These are phyloP conservation scores for Drosophila tsacasi DNA, from an alignment of 1,140 invertebrate genomes.

Conservation along the genomic window DNA sequence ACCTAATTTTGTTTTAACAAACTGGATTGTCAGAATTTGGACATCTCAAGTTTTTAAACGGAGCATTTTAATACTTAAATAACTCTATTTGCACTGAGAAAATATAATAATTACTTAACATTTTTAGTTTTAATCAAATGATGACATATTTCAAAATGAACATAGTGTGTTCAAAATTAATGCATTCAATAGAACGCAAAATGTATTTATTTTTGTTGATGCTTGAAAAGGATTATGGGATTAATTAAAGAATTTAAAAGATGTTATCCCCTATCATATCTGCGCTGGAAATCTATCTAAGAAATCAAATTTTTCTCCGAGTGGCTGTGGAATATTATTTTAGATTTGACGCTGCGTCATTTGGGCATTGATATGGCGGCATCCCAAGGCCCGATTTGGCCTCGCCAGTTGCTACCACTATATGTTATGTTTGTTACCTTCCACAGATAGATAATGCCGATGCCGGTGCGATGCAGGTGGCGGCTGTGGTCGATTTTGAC, in stretches of 20 bases:
- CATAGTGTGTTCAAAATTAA: too few species aligned
- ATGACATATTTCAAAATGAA: too few species aligned
- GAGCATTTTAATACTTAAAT: too few species aligned
- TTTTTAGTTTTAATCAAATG: too few species aligned
- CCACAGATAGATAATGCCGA: conserved; percentile 20
- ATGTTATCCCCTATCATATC: not conserved
- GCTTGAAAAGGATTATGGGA: too few species aligned
- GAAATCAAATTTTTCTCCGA: conserved; percentile 4
- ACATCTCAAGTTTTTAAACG: too few species aligned
- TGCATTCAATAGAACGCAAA: too few species aligned
- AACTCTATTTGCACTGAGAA: too few species aligned
- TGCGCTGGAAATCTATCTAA: not conserved
- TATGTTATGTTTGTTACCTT: conserved; percentile 25
- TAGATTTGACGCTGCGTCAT: conserved; percentile 77
- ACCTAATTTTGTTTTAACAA: too few species aligned
- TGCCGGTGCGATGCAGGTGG: conserved; percentile 64
- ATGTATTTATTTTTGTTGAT: too few species aligned
- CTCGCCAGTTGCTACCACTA: conserved; percentile 24
- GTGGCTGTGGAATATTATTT: conserved; percentile 34
- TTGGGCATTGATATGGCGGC: conserved; percentile 74
- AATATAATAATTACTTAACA: too few species aligned
- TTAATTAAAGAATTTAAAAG: not conserved
- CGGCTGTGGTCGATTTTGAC: conserved; percentile 51
- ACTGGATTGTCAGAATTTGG: too few species aligned
- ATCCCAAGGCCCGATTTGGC: conserved; percentile 59